These are phyloP conservation scores for Nemoura dubitans DNA, from an alignment of 2,888 invertebrate genomes.

Conservation along the genomic window DNA sequence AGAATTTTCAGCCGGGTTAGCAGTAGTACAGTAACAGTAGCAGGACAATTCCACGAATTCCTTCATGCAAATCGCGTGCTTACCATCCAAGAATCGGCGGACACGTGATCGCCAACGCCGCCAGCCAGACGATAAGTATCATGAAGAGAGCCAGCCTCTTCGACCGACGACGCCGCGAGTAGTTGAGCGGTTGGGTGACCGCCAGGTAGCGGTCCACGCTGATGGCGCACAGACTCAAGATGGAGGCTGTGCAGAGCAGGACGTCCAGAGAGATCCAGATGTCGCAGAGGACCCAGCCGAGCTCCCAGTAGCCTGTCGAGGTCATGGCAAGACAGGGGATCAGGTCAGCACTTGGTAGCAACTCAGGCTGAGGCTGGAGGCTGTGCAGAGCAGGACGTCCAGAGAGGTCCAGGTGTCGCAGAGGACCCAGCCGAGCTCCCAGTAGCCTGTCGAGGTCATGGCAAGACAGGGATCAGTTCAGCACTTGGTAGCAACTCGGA, in stretches of 20 bases:
- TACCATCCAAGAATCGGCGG: conserved; percentile 94
- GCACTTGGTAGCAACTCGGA: conserved; percentile 60
- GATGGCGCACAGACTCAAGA: conserved; percentile 91
- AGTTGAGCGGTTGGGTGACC: conserved; percentile 91
- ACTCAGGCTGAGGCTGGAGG: conserved; percentile 90
- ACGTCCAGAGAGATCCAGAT: conserved; percentile 95
- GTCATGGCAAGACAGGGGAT: no score
- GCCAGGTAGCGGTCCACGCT: conserved; percentile 92
- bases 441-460: conserved; percentile 68
- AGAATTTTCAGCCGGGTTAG: no score
- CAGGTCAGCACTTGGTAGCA: no score
- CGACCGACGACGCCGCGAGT: conserved; percentile 87
- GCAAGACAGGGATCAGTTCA: no score
- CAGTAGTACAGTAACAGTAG: no score
- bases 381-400: conserved; percentile 93
- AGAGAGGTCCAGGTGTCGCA: conserved; percentile 92
- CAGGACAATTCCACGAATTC: no score
- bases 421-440: conserved; percentile 90
- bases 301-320: conserved; percentile 79
- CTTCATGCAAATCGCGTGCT: no score
- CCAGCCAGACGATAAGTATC: conserved; percentile 90
- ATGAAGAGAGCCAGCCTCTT: conserved; percentile 85
- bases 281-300: conserved; percentile 88
- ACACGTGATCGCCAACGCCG: conserved; percentile 90
- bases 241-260: conserved; percentile 92